phyloP scores from a whole-genome alignment of 2,797 vertebrate species.

The Aselliscus stoliczkanus region DNA sequence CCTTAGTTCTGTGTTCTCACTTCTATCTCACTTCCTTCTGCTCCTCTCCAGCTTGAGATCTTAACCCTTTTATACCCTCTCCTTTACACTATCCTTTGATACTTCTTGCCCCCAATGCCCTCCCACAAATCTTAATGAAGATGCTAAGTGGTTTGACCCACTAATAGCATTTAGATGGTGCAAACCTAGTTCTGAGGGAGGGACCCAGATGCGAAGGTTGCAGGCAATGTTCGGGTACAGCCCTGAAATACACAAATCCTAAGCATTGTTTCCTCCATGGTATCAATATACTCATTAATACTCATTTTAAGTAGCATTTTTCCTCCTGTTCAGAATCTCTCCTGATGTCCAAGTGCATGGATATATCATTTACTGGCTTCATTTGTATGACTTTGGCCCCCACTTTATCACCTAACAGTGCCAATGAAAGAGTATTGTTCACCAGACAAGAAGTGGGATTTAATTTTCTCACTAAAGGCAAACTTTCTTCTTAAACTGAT shows the following conservation, averaged over 20 bases:
- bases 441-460: slow-evolving; percentile 24
- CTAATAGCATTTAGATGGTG: not conserved
- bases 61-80: not conserved
- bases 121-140: not conserved
- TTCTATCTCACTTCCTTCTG: not conserved
- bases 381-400: not conserved
- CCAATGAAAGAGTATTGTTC: slow-evolving; percentile 27
- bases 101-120: not conserved
- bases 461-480: not conserved
- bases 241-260: not conserved
- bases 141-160: not conserved
- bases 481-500: slow-evolving; percentile 37
- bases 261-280: not conserved
- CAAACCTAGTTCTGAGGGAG: not conserved
- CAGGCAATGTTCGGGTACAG: not conserved
- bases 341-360: slow-evolving; percentile 5
- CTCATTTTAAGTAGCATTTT: not conserved
- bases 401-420: not conserved
- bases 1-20: not conserved
- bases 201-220: not conserved
- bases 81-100: not conserved
- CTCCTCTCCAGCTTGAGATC: not conserved
- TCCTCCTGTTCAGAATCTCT: not conserved
- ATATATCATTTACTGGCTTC: slow-evolving; percentile 53
- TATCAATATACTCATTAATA: not conserved